Evolutionary conservation across 2,888 invertebrate genomes (phyloP), one percentile per base, ranked within the genome.

Genomic region (Athripsodes cinereus): DNA sequence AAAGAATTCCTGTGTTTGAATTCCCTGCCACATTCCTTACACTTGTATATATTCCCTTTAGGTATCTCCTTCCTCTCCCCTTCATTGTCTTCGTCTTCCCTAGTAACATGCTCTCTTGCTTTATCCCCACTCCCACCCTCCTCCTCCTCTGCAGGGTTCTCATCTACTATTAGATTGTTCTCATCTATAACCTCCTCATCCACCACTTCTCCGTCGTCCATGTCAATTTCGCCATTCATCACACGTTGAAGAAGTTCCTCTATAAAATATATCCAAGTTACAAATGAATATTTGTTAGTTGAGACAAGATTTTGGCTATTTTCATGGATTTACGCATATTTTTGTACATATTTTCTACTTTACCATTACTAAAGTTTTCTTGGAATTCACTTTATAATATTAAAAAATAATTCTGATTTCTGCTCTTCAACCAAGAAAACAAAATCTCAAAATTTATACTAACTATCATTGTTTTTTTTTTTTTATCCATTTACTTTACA

Each of bases 1-100:
- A 92, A 73, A 8, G 93, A 92, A 71, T 92, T 93, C 61, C 88
- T 80, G 65, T 93, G 92, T 58, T 84, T 82, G 69, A 93, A 93
- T 56, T 86, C 81, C 18, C 90, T 75, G 11, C 81, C 81, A 66
- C 94, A 94, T 65, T 85, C 79, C 2, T 78, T 75, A 66, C 90
- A 90, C 2, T 74, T 72, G 59, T 59, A 40, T 18, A 60, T 20
- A 67, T 58, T n/a, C 3, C n/a, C 40, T 16, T 67, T 69, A 34
- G 48, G 21, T 10, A 31, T 49, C 44, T 59, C 52, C 31, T 52
- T 52, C 22, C 53, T 46, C 10, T 53, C 53, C 8, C 22, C 20
- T 70, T 72, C 66, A 73, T 75, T 60, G 19, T 55, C 34, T 19
- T 44, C 53, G 22, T 57, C 53, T 3, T 57, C 59, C 31, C 46